These are phyloP conservation scores for Glandiceps talaboti DNA, from an alignment of 53 echinoderm and acorn worm genomes.

Conservation along the genomic window DNA sequence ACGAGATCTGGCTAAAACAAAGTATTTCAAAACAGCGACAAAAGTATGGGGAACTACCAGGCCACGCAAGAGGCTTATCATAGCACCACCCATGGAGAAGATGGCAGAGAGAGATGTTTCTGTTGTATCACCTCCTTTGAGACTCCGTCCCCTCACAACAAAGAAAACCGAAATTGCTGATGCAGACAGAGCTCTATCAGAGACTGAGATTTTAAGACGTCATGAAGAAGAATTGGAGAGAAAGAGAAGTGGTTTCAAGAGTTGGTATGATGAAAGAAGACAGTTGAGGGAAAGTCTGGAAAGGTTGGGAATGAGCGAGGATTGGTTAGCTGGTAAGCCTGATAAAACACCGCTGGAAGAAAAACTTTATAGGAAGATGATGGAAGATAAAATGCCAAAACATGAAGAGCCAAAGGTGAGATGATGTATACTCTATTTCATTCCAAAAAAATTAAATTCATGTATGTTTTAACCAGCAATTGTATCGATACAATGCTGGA, in stretches of 20 bases:
- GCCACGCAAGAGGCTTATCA: conserved; percentile 35
- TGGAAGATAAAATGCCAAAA: conserved; percentile 26
- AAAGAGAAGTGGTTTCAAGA: conserved; percentile 45
- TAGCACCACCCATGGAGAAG: conserved; percentile 64
- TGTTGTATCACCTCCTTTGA: conserved; percentile 17
- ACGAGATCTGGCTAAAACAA: conserved; percentile 50
- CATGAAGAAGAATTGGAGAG: conserved; percentile 59
- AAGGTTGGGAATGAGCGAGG: conserved; percentile 57
- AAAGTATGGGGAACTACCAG: conserved; percentile 53
- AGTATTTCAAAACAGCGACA: conserved; percentile 48
- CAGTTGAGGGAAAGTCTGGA: conserved; percentile 56
- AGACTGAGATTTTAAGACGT: conserved; percentile 39
- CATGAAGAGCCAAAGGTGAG: neutral
- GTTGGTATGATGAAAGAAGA: conserved; percentile 50
- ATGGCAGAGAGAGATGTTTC: conserved; percentile 27
- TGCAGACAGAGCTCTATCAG: conserved; percentile 49
- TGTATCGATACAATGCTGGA: no score
- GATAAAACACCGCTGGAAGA: conserved; percentile 63
- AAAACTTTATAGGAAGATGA: conserved; percentile 50
- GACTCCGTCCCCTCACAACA: neutral
- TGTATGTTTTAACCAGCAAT: no score
- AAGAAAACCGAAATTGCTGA: conserved; percentile 8
- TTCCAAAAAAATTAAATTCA: no score
- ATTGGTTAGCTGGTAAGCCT: conserved; percentile 63
- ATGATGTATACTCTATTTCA: no score